Evolutionary conservation across 2,113 vertebrate genomes (phyloP).

Genomic region (Prinia subflava): DNA sequence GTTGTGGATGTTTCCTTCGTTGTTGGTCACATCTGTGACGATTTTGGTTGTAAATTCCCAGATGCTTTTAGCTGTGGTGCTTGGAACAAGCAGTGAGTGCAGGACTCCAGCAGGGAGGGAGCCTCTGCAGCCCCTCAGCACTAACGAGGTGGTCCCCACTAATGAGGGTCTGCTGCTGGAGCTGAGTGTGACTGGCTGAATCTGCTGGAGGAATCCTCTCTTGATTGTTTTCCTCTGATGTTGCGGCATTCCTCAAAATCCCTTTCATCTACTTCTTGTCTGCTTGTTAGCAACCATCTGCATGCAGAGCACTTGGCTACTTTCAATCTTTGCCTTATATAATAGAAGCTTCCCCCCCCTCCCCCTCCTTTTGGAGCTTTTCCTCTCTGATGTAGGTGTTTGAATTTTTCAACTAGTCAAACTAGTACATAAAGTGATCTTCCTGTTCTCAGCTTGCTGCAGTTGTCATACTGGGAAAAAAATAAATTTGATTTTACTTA

Average conservation of each 20-base stretch:
- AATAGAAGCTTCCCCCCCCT: not conserved
- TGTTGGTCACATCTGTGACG: not conserved
- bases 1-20: not conserved
- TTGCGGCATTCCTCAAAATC: not conserved
- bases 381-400: not conserved
- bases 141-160: not conserved
- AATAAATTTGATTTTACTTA: not conserved
- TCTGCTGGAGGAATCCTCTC: not conserved
- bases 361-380: not conserved
- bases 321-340: not conserved
- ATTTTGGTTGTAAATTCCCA: not conserved
- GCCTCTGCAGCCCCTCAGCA: fast-evolving
- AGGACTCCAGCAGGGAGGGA: not conserved
- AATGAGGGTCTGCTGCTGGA: not conserved
- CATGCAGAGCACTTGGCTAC: not conserved
- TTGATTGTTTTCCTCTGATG: not conserved
- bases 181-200: not conserved
- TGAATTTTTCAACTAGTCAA: not conserved
- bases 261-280: not conserved
- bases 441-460: not conserved
- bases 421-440: not conserved
- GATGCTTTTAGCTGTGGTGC: not conserved
- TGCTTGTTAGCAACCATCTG: constrained; percentile 7
- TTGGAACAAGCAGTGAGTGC: fast-evolving
- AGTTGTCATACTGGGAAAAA: not conserved